phyloP scores from a whole-genome alignment of 2,113 vertebrate species.

The Pomatorhinus ruficollis region DNA sequence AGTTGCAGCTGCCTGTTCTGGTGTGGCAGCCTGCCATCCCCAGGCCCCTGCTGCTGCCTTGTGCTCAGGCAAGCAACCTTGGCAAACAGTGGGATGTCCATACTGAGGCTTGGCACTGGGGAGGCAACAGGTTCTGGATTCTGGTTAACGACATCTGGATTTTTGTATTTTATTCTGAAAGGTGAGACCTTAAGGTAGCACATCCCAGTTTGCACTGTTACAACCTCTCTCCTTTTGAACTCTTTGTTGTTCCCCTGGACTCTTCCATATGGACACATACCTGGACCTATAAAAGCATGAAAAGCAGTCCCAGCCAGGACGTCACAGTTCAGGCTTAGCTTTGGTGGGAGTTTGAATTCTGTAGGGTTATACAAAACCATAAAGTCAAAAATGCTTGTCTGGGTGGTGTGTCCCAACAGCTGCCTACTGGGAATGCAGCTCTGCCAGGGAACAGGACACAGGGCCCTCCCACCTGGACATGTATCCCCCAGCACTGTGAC shows the following conservation, averaged over 20 bases:
- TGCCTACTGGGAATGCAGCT: conserved; percentile 9
- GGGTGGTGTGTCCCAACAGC: not conserved
- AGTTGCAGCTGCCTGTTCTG: not conserved
- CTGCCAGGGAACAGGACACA: not conserved
- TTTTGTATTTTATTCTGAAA: not conserved
- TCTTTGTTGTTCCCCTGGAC: not conserved
- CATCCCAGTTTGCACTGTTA: not conserved
- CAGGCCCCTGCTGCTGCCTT: not conserved
- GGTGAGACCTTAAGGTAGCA: not conserved
- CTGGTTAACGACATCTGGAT: not conserved
- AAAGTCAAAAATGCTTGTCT: not conserved
- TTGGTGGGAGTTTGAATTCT: not conserved
- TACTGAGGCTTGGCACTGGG: not conserved
- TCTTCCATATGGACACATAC: not conserved
- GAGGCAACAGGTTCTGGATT: not conserved
- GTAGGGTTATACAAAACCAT: rapidly evolving
- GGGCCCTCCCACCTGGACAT: not conserved
- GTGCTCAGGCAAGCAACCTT: rapidly evolving
- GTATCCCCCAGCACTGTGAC: not conserved
- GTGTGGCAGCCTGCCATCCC: not conserved
- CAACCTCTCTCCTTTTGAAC: not conserved
- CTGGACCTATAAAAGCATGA: not conserved
- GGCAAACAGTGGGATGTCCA: not conserved
- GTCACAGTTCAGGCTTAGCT: not conserved
- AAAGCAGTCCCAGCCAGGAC: not conserved